A percentile compares a stretch with the other conserved stretches of the same genome.
Conservation (phyloP, 2,113 vertebrate species). For the Scomber colias region DNA sequence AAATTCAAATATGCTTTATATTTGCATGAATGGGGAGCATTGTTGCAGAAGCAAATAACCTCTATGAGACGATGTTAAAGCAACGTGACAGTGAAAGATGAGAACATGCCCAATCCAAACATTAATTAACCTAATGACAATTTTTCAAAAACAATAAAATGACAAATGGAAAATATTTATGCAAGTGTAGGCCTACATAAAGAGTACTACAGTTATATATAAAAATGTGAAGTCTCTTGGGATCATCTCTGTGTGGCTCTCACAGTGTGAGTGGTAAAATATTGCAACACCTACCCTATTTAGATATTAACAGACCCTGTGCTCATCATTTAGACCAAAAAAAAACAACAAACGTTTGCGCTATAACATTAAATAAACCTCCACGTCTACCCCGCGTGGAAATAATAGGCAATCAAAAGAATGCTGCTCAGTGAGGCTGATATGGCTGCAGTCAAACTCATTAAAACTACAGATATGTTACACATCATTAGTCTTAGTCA, state of each 20-base stretch:
- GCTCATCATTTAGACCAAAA: conserved; percentile 20
- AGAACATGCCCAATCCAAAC: conserved; percentile 7
- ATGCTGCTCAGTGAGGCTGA: conserved; percentile 58
- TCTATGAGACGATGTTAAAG: conserved; percentile 35
- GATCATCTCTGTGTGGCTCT: background rate
- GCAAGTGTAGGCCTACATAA: background rate
- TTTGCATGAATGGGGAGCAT: conserved; percentile 66
- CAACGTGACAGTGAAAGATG: conserved; percentile 17
- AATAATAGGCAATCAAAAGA: conserved; percentile 66
- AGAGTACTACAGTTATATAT: background rate
- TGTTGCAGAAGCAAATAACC: conserved; percentile 46
- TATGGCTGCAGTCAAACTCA: conserved; percentile 57
- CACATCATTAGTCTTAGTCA: conserved; percentile 25
- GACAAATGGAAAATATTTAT: background rate
- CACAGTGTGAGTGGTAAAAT: background rate
- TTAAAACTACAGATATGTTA: conserved; percentile 59
- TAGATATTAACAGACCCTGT: background rate
- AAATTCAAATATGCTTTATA: conserved; percentile 62
- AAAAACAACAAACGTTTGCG: background rate
- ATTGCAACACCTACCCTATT: conserved; percentile 10
- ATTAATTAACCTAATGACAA: background rate
- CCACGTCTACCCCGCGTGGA: conserved; percentile 24
- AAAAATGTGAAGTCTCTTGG: background rate
- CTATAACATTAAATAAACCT: conserved; percentile 24
- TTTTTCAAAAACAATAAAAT: background rate